Conservation (phyloP, 1,140 invertebrate species). For the Drosophila orosa region DNA sequence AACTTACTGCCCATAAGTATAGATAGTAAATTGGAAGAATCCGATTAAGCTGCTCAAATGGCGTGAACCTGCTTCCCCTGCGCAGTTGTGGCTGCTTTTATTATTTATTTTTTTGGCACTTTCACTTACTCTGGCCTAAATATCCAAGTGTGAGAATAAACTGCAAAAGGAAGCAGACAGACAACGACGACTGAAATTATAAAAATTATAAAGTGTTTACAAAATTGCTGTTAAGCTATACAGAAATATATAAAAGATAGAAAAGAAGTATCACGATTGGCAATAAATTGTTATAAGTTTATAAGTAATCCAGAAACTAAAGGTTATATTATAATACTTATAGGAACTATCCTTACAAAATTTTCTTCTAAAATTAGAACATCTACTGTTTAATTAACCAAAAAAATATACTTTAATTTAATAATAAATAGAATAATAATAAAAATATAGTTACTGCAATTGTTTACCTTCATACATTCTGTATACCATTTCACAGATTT, state of each 20-base stretch:
- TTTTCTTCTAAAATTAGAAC: neutral
- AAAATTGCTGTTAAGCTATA: neutral
- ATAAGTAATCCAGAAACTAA: neutral
- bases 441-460: neutral
- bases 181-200: neutral
- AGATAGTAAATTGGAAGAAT: no score
- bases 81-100: slow-evolving; percentile 13
- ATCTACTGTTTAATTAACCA: no score
- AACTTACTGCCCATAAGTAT: neutral
- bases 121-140: slow-evolving; percentile 70
- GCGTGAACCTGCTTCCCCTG: slow-evolving; percentile 24
- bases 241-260: neutral
- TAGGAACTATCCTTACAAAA: neutral
- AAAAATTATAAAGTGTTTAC: neutral
- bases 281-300: neutral
- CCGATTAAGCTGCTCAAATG: slow-evolving; percentile 18
- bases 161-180: neutral
- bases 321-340: neutral
- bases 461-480: neutral
- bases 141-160: slow-evolving; percentile 19
- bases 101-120: slow-evolving; percentile 51
- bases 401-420: no score
- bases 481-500: slow-evolving; percentile 29
- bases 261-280: neutral
- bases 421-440: neutral